Conservation (phyloP, 2,113 vertebrate species). For the Pyxicephalus adspersus region DNA sequence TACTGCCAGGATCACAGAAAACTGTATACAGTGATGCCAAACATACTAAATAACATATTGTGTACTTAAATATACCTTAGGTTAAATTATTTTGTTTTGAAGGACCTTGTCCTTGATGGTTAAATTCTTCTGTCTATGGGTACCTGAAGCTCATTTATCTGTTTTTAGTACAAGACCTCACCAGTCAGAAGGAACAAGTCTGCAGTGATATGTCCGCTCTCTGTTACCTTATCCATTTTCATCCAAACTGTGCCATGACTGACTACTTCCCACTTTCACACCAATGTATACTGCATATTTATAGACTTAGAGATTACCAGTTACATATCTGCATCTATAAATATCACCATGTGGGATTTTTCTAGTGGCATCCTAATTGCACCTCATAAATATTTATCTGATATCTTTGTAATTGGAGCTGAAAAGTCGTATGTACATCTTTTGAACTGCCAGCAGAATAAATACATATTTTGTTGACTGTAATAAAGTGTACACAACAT, state of each 20-base stretch:
- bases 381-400: conserved; percentile 1
- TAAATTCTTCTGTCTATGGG: too few species aligned
- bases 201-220: not conserved
- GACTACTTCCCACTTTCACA: conserved; percentile 18
- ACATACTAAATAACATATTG: too few species aligned
- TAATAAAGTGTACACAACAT: too few species aligned
- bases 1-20: too few species aligned
- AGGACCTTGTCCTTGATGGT: too few species aligned
- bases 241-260: not conserved
- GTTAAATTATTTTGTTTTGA: too few species aligned
- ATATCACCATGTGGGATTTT: not conserved
- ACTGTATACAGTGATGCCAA: too few species aligned
- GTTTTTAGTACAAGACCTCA: too few species aligned
- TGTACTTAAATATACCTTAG: too few species aligned
- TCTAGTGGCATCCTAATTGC: conserved; percentile 7
- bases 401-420: not conserved
- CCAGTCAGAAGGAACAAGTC: not conserved
- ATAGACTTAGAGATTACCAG: not conserved
- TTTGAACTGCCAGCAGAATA: too few species aligned
- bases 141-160: not conserved
- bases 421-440: too few species aligned
- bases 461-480: too few species aligned
- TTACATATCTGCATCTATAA: conserved; percentile 1
- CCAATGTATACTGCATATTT: conserved; percentile 11
- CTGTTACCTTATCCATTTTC: conserved; percentile 14